Base-by-base conservation (phyloP, 2,888 invertebrate species). In the Tupiocoris notatus region DNA sequence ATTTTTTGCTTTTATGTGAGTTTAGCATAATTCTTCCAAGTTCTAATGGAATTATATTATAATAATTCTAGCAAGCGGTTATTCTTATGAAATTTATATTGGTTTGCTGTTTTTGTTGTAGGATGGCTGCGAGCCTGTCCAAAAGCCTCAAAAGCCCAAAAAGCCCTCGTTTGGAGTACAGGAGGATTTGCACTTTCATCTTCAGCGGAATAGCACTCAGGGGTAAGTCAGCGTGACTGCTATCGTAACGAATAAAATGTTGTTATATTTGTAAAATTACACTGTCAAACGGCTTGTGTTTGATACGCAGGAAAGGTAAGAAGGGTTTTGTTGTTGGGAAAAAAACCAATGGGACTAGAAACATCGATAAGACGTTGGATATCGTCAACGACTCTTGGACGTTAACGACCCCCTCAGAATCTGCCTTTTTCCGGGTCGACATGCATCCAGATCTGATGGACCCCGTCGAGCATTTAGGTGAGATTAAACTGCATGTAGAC, bases 371-470 rank as follows among this genome's bases (percentile, higher is more conserved):
- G n/a, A n/a, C n/a, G n/a, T n/a, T n/a, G n/a, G n/a, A n/a, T n/a
- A n/a, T n/a, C n/a, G n/a, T n/a, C n/a, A n/a, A n/a, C n/a, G n/a
- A n/a, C n/a, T n/a, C n/a, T n/a, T n/a, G n/a, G n/a, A n/a, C n/a
- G n/a, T n/a, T n/a, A n/a, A n/a, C n/a, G n/a, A n/a, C n/a, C n/a
- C n/a, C n/a, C n/a, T n/a, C n/a, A 66, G 22, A 75, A 16, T 21
- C 66, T 20, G 75, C 75, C 12, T 89, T 87, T 82, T 89, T 90
- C 81, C 83, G 88, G 70, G 85, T 90, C 59, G 89, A 90, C 83
- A 91, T 92, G 85, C 92, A 92, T 82, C 89, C 90, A 22, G 90
- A 91, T 83, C 85, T 92, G 79, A 91, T 90, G 64, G 91, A 91
- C 81, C 91, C 92, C 6, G 89, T 88, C 67, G 91, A 92, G 84